These are phyloP conservation scores for Dendrophyllia cribrosa DNA, from an alignment of 64 coral and sea anemone genomes.

Conservation along the genomic window DNA sequence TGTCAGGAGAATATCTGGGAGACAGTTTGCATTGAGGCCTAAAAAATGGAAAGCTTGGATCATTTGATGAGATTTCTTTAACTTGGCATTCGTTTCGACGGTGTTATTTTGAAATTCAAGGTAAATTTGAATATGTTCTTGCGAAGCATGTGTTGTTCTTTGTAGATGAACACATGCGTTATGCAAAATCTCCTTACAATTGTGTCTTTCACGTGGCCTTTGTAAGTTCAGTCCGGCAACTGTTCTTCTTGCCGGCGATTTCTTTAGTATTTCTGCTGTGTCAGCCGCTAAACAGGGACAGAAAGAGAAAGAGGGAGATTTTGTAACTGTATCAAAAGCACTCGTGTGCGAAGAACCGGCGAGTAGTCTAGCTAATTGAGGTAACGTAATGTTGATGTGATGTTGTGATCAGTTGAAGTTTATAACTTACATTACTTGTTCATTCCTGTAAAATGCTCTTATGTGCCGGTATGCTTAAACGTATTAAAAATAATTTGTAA, in stretches of 20 bases:
- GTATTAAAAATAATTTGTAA: too few relatives aligned
- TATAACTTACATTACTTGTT: not conserved
- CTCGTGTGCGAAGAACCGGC: not conserved
- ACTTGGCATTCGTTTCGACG: not conserved
- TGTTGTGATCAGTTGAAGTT: constrained; percentile 19
- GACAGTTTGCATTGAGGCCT: not conserved
- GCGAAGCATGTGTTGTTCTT: constrained; percentile 30
- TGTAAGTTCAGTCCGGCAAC: constrained; percentile 1
- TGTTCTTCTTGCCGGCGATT: not conserved
- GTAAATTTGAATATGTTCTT: not conserved
- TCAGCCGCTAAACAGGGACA: not conserved
- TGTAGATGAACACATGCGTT: constrained; percentile 50
- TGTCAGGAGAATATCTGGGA: constrained; percentile 1
- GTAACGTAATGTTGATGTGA: constrained; percentile 21
- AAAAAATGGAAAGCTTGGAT: not conserved
- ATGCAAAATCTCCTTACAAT: constrained; percentile 48
- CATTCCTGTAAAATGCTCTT: not conserved
- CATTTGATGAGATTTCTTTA: too few relatives aligned
- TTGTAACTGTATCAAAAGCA: not conserved
- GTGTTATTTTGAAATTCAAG: not conserved
- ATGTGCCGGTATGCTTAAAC: not conserved
- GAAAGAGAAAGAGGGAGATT: not conserved
- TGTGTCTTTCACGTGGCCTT: constrained; percentile 50
- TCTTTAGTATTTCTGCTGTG: not conserved
- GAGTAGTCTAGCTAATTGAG: not conserved